Percentiles rank a stretch among this genome's conserved stretches.
These are phyloP conservation scores for Dendrocincla tyrannina DNA, from an alignment of 2,797 vertebrate species.

Conservation along the genomic window DNA sequence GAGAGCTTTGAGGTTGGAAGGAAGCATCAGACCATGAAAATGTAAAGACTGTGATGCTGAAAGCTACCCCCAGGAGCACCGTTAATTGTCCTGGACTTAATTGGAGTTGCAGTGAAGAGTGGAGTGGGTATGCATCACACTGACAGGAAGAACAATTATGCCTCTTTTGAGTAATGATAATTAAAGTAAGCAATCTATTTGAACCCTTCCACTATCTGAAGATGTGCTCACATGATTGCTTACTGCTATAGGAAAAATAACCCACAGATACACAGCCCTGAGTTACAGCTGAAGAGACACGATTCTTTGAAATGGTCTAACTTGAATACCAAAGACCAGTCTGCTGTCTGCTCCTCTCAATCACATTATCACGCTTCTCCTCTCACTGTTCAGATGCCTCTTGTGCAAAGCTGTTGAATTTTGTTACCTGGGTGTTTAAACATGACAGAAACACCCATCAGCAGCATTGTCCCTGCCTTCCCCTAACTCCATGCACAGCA, in stretches of 20 bases:
- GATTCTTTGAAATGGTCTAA: background rate
- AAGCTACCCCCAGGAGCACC: background rate
- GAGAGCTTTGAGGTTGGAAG: background rate
- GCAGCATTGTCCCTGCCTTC: background rate
- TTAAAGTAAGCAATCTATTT: background rate
- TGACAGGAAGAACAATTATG: background rate
- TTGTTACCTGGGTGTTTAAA: background rate
- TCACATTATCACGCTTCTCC: background rate
- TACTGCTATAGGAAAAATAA: background rate
- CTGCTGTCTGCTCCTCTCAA: background rate
- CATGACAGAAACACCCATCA: accelerated
- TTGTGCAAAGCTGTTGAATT: background rate
- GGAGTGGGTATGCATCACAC: background rate
- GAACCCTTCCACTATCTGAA: background rate
- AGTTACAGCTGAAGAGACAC: accelerated
- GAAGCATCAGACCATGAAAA: background rate
- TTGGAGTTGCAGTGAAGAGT: background rate
- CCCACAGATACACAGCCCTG: background rate
- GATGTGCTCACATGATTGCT: background rate
- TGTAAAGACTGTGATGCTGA: background rate
- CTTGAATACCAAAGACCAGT: background rate
- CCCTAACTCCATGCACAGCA: background rate
- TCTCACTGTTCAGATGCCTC: background rate
- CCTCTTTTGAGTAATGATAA: background rate
- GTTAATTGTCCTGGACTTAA: background rate